Percentiles rank a stretch among this genome's conserved stretches.
Evolutionary conservation across 2,113 vertebrate genomes (phyloP).

Genomic region (Myodes glareolus): DNA sequence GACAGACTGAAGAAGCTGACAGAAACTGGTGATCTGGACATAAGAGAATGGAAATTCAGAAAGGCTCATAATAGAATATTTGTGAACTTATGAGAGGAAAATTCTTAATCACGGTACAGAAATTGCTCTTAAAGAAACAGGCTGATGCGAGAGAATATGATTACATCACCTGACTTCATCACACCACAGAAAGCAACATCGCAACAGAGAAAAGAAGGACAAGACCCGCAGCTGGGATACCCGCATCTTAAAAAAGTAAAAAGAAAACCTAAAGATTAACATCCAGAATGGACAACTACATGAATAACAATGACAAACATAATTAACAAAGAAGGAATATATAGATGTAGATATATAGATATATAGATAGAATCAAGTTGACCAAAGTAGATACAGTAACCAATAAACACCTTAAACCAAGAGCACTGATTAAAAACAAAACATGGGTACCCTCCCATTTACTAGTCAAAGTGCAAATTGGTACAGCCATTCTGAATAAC

Average conservation of each 20-base stretch:
- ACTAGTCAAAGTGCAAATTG: neutral
- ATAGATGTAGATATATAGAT: no score
- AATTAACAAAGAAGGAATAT: neutral
- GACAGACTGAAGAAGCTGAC: neutral
- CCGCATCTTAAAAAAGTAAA: neutral
- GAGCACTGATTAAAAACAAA: neutral
- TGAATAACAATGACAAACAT: neutral
- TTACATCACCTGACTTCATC: neutral
- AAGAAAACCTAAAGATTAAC: neutral
- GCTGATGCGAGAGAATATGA: neutral
- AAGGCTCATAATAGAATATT: neutral
- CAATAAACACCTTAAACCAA: neutral
- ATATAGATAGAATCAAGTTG: neutral
- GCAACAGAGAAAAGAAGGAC: neutral
- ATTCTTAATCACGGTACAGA: neutral
- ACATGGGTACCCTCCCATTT: neutral
- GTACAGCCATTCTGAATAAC: neutral
- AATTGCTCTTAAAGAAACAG: neutral
- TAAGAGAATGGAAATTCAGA: neutral
- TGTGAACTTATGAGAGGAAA: neutral
- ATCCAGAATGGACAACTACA: neutral
- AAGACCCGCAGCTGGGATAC: neutral
- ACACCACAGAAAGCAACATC: neutral
- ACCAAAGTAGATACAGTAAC: neutral
- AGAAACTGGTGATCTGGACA: neutral